Conservation (phyloP, 2,797 vertebrate genomes). For the Pseudochirops cupreus region DNA sequence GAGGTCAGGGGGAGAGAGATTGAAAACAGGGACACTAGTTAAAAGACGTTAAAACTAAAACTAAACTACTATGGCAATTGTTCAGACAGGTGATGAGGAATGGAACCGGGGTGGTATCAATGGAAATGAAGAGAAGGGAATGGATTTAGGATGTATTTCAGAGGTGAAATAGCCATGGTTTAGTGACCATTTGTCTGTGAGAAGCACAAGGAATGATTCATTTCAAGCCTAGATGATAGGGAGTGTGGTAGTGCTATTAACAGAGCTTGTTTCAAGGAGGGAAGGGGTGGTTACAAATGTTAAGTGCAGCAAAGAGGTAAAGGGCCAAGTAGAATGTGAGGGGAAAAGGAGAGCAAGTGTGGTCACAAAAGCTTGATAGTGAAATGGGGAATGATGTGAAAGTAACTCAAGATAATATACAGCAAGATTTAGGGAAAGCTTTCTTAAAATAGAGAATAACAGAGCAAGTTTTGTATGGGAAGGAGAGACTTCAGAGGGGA, state of each 20-base stretch:
- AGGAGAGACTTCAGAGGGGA: background rate
- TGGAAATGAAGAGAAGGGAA: background rate
- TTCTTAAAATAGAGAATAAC: background rate
- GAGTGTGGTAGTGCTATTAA: background rate
- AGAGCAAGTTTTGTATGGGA: background rate
- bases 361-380: background rate
- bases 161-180: background rate
- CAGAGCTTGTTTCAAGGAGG: background rate
- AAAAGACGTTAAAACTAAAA: background rate
- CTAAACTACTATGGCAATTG: background rate
- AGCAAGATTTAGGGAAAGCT: background rate
- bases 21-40: background rate
- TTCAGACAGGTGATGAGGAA: background rate
- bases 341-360: background rate
- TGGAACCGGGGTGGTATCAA: background rate
- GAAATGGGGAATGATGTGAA: background rate
- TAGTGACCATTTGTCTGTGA: background rate
- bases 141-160: background rate
- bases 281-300: background rate
- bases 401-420: background rate
- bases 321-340: background rate
- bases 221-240: background rate
- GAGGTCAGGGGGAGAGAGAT: background rate
- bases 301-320: background rate
- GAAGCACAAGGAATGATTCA: background rate